Base-by-base conservation (phyloP, 92 coral and sea anemone genomes). In the Actinernus sp. region DNA sequence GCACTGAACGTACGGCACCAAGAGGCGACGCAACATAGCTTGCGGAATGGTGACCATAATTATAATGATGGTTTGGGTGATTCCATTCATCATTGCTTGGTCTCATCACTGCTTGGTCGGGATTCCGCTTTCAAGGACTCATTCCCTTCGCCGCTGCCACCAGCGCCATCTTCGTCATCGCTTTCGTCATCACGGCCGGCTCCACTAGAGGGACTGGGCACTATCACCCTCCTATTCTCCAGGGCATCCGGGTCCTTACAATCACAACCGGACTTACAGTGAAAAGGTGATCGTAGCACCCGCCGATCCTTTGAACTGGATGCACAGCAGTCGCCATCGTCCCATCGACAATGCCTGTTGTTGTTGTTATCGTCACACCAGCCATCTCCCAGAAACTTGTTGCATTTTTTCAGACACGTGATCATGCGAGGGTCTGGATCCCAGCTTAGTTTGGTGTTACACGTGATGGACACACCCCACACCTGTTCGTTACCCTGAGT, bases 281-380 rank as follows among this genome's bases (percentile, higher is more conserved):
- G 13, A 2, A 8, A 44, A 3, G 81, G 85, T 45, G 45, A 24
- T 1, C 53, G 58, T 10, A 21, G 57, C 8, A 75, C 79, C 18
- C 30, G 37, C 19, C 86, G 61, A 18, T 70, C 34, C 26, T 25
- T 61, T 0, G 83, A 13, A 11, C 88, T 78, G 2, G 97, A 83
- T 6, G 59, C 66, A 40, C 98, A 93, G 51, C 98, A 93, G 53
- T 93, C 98, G 8, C 98, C 98, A 27, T 79, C 92, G 24, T 93
- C 98, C 81, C 90, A 93, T 4, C 88, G 77, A 56, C 98, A 93
- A 61, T 93, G 97, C 25, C 68, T 65, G 58, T 90, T 90, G 58
- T 93, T 91, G 76, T 90, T 83, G 4, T 2, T 27, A 5, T 38
- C 28, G 51, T 90, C 92, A 31, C 98, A 93, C 44, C 52, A 71